Conservation (phyloP, 2,888 invertebrate species). For the Pollenia amentaria region DNA sequence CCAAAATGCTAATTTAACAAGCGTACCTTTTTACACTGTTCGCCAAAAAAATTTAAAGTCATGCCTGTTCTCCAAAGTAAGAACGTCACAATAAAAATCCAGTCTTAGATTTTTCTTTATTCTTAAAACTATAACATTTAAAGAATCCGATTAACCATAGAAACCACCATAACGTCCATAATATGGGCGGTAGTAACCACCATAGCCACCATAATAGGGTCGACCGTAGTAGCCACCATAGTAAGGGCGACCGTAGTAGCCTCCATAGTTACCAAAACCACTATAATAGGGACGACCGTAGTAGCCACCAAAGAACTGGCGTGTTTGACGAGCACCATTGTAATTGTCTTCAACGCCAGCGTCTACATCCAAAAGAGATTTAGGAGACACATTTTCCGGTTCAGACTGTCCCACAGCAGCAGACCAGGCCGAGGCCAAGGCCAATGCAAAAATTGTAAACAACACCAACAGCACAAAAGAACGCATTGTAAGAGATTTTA, state of each 20-base stretch:
- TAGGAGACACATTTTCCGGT: conserved; percentile 37
- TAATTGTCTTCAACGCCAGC: conserved; percentile 43
- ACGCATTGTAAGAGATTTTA: conserved; percentile 54
- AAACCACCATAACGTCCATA: conserved; percentile 6
- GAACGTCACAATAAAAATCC: no score
- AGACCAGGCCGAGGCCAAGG: conserved; percentile 43
- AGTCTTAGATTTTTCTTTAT: neutral
- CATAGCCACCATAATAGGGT: conserved; percentile 40
- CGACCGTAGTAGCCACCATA: conserved; percentile 34
- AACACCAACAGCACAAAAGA: conserved; percentile 37
- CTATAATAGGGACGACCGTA: conserved; percentile 46
- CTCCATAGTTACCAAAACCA: conserved; percentile 34
- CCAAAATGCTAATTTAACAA: no score
- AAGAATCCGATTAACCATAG: conserved; percentile 6
- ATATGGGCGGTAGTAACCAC: conserved; percentile 25
- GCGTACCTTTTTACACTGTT: no score
- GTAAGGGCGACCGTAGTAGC: conserved; percentile 13
- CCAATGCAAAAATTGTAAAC: conserved; percentile 42
- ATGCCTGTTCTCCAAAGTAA: no score
- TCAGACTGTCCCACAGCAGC: conserved; percentile 45
- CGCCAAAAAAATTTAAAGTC: no score
- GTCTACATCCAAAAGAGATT: conserved; percentile 73
- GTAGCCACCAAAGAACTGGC: conserved; percentile 69
- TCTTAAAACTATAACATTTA: neutral
- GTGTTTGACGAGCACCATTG: conserved; percentile 61